Evolutionary conservation across 2,113 vertebrate genomes (phyloP).

Genomic region (Rhodinocichla rosea): DNA sequence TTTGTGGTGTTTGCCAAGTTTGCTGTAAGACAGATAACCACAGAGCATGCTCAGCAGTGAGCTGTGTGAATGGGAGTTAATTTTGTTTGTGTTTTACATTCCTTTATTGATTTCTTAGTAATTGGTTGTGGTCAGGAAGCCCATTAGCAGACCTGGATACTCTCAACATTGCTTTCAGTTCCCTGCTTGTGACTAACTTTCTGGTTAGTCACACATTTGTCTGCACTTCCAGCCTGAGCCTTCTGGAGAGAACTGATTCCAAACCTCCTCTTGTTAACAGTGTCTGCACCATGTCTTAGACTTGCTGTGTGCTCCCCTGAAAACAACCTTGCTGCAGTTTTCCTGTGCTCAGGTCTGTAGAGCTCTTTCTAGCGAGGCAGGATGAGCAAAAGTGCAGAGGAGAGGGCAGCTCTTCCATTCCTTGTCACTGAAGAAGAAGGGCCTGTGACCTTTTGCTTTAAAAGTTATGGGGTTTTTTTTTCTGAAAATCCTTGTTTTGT

Average conservation of each 20-base stretch:
- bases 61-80: background rate
- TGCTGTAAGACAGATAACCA: background rate
- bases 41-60: background rate
- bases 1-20: background rate
- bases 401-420: background rate
- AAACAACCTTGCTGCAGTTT: background rate
- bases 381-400: background rate
- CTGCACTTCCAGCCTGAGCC: background rate
- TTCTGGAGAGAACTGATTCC: background rate
- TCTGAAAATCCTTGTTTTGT: background rate
- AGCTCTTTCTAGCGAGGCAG: background rate
- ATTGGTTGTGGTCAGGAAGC: background rate
- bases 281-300: background rate
- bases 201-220: background rate
- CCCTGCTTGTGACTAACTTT: background rate
- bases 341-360: background rate
- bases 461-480: background rate
- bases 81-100: background rate
- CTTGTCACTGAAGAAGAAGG: background rate
- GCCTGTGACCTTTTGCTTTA: background rate
- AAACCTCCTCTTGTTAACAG: background rate
- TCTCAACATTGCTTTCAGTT: background rate
- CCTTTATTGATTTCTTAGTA: background rate
- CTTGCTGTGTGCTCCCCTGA: rapidly evolving
- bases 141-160: background rate